These are phyloP conservation scores for Brachionus rotundiformis DNA, from an alignment of 1,140 invertebrate species.

Conservation along the genomic window DNA sequence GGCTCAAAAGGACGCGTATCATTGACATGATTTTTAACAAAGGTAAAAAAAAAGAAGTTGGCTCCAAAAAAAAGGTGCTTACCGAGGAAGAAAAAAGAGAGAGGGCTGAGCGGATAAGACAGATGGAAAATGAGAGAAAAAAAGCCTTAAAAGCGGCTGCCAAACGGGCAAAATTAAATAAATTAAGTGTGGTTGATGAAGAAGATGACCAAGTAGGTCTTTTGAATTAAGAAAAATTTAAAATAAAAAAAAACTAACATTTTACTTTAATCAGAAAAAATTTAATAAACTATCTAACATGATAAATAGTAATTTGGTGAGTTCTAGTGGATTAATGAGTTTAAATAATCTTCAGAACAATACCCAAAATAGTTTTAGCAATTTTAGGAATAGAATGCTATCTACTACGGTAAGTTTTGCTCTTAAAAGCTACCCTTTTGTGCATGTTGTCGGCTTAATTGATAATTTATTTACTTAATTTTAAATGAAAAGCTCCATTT, in stretches of 20 bases:
- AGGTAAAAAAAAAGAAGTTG: not conserved
- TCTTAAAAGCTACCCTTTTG: not conserved
- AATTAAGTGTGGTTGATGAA: slow-evolving; percentile 25
- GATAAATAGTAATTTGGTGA: slow-evolving; percentile 30
- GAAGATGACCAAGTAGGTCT: slow-evolving; percentile 6
- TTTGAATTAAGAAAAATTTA: slow-evolving; percentile 8
- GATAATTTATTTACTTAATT: not conserved
- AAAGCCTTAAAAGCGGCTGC: slow-evolving; percentile 51
- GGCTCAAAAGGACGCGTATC: not conserved
- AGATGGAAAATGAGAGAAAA: slow-evolving; percentile 45
- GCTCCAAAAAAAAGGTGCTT: not conserved
- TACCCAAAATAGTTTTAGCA: not conserved
- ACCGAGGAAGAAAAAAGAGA: slow-evolving; percentile 36
- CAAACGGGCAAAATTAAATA: slow-evolving; percentile 43
- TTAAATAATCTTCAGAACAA: slow-evolving; percentile 23
- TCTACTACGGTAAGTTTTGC: slow-evolving; percentile 20
- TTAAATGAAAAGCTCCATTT: not conserved
- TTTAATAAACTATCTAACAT: slow-evolving; percentile 23
- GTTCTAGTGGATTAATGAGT: slow-evolving; percentile 29
- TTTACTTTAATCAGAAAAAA: slow-evolving; percentile 19
- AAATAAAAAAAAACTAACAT: not conserved
- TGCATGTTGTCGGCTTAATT: not conserved
- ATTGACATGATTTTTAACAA: not conserved
- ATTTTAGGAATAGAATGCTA: slow-evolving; percentile 28
- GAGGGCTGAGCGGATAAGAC: not conserved